Base-by-base conservation (phyloP, 1,140 invertebrate genomes). In the Drosophila insularis region DNA sequence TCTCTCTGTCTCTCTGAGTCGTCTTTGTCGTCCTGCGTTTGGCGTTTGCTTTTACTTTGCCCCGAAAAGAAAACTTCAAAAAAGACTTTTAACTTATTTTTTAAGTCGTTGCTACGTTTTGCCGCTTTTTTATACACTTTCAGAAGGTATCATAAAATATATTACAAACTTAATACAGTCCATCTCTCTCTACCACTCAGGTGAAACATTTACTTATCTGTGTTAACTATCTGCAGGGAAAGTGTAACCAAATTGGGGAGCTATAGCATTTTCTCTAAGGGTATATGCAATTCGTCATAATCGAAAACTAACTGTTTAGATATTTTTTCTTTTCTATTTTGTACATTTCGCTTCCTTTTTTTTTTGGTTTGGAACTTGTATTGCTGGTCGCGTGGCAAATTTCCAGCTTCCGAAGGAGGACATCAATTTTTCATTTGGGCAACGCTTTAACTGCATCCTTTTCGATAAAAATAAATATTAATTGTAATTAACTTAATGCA, bases 401-500 rank as follows among this genome's bases (percentile, higher is more conserved):
- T 35, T 60, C 37, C 59, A 32, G 37, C 59, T 40, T 46, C 32
- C 35, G 37, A 6, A 10, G 13, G 21, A 8, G 61, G 43, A 63
- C 17, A 50, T 50, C 43, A 50, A 50, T 50, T 50, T 50, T 50
- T 50, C 43, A 50, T 50, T 50, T 19, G 43, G 43, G 17, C 17
- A 21, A 7, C 40, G 35, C 35, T 37, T 21, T 35, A 68, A 58
- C 39, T 54, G 61, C 17, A 68, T 23, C 21, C 14, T 5, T 46
- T 21, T 31, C 62, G n/a, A 32, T 50, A 37, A 78, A 32, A 43
- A 63, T 27, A 63, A 63, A 64, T 64, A 64, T 32, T 64, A 53
- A 63, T 78, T 75, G 78, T 90, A 90, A 90, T 90, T 87, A 90
- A 90, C 87, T 90, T 90, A 82, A 90, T 90, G 87, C 87, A 90